Conservation (phyloP, 2,113 vertebrate genomes). For the Ariopsis seemanni region DNA sequence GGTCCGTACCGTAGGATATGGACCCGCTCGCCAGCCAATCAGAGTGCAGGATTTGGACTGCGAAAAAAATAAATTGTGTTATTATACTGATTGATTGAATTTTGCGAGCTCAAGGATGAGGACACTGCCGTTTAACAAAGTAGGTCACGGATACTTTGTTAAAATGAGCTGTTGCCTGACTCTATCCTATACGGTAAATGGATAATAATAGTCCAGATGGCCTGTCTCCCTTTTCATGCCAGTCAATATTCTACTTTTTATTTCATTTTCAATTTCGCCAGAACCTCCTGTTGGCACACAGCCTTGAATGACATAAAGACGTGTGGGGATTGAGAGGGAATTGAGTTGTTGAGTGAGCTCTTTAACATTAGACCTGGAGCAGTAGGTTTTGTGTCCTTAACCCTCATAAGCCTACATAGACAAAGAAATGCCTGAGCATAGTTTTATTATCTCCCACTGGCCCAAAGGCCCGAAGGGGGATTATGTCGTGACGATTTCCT, state of each 20-base stretch:
- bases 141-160: background rate
- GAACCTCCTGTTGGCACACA: background rate
- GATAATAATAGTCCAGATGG: background rate
- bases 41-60: too few species aligned
- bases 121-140: background rate
- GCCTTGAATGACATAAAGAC: background rate
- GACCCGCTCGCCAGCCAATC: too few species aligned
- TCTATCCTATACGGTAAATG: background rate
- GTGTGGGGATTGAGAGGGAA: background rate
- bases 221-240: background rate
- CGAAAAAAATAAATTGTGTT: too few species aligned
- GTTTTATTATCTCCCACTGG: too few species aligned
- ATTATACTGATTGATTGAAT: background rate
- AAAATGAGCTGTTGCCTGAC: background rate
- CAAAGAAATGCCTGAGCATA: too few species aligned
- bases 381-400: background rate
- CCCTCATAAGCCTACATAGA: too few species aligned
- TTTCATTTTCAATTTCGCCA: background rate
- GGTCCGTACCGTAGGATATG: too few species aligned
- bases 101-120: background rate
- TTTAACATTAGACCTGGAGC: background rate
- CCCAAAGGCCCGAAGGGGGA: too few species aligned
- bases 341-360: background rate
- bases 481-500: too few species aligned
- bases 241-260: background rate